phyloP scores from a whole-genome alignment of 2,797 vertebrate genomes.

The Sebastes alutus region DNA sequence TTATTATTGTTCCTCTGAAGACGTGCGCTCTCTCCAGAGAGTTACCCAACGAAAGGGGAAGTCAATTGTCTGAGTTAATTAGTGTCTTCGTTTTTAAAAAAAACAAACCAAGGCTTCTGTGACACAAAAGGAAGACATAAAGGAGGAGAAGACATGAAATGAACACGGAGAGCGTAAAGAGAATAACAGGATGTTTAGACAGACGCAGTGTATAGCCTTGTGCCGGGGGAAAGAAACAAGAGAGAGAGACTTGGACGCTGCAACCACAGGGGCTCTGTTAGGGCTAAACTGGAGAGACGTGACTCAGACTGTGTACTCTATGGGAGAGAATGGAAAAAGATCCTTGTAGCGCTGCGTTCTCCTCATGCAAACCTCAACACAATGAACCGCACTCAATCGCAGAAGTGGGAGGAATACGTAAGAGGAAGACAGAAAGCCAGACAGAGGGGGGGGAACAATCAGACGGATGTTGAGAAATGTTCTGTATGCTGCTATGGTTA shows the following conservation, averaged over 20 bases:
- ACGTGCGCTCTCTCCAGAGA: background rate
- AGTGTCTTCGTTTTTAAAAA: background rate
- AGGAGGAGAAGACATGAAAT: background rate
- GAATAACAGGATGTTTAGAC: background rate
- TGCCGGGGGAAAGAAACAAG: background rate
- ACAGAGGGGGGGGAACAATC: background rate
- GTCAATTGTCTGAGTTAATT: background rate
- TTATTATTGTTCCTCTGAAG: background rate
- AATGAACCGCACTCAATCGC: conserved; percentile 8
- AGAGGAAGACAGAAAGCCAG: background rate
- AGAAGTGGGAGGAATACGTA: conserved; percentile 11
- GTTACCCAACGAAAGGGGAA: background rate
- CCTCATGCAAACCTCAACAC: conserved; percentile 9
- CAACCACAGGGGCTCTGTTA: background rate
- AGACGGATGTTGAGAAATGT: background rate
- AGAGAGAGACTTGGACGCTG: background rate
- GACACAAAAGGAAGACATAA: background rate
- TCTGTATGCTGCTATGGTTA: background rate
- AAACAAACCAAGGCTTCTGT: background rate
- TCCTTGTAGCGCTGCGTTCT: conserved; percentile 9
- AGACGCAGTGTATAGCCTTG: background rate
- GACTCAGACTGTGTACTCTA: conserved; percentile 10
- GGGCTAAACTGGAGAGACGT: conserved; percentile 5
- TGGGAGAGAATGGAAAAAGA: conserved; percentile 7
- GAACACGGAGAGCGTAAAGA: background rate